Evolutionary conservation across 2,888 invertebrate species (phyloP).

Genomic region (Callimorpha dominula): DNA sequence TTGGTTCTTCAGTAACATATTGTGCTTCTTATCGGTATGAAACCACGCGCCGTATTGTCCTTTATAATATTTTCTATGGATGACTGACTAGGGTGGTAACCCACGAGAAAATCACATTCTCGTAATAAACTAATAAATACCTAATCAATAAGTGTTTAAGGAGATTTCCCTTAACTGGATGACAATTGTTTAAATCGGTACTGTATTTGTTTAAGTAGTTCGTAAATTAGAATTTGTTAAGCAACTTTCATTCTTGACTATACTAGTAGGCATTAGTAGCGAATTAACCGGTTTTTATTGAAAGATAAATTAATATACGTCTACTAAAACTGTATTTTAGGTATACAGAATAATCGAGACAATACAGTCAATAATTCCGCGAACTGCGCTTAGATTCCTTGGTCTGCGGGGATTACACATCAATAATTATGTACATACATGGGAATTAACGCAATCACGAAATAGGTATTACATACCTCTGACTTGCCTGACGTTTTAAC

Average conservation of each 20-base stretch:
- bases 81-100: conserved; percentile 7
- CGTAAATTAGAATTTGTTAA: not conserved
- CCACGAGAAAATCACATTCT: not conserved
- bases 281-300: too few relatives aligned
- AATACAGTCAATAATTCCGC: too few relatives aligned
- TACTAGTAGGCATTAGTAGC: not conserved
- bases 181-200: not conserved
- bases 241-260: not conserved
- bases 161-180: not conserved
- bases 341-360: too few relatives aligned
- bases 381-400: too few relatives aligned
- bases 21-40: conserved; percentile 32
- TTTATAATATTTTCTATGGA: conserved; percentile 42
- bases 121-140: not conserved
- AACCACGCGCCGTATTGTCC: conserved; percentile 38
- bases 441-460: too few relatives aligned
- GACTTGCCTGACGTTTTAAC: too few relatives aligned
- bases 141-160: not conserved
- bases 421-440: too few relatives aligned
- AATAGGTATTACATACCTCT: too few relatives aligned
- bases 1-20: conserved; percentile 42
- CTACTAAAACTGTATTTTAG: too few relatives aligned
- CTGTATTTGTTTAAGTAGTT: not conserved
- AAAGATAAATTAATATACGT: too few relatives aligned
- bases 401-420: too few relatives aligned